Conservation (phyloP, 2,113 vertebrate genomes). For the Nematolebias whitei region DNA sequence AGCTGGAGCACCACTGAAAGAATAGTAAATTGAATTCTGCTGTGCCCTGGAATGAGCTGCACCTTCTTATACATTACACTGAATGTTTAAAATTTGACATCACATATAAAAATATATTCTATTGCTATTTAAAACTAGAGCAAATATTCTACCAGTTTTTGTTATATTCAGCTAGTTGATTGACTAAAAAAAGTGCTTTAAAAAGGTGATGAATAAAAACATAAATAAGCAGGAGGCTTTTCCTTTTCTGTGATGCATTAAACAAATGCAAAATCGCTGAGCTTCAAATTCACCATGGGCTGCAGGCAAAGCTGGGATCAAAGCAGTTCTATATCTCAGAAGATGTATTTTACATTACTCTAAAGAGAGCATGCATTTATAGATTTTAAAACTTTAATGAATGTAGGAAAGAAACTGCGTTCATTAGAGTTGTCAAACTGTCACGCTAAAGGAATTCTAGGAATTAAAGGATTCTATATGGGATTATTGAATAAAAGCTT, state of each 20-base stretch:
- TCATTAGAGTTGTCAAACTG: conserved; percentile 32
- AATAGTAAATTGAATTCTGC: conserved; percentile 46
- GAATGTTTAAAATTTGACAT: too few relatives aligned
- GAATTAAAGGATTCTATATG: conserved; percentile 9
- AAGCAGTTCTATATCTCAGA: conserved; percentile 23
- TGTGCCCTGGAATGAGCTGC: conserved; percentile 19
- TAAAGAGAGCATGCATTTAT: conserved; percentile 19
- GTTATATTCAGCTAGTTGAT: neutral
- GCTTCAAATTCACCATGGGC: conserved; percentile 30
- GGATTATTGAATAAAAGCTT: neutral
- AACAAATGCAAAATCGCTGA: conserved; percentile 29
- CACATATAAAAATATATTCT: too few relatives aligned
- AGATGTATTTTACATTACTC: conserved; percentile 8
- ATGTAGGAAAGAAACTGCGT: conserved; percentile 12
- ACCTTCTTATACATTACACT: conserved; percentile 7
- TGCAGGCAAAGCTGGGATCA: conserved; percentile 9
- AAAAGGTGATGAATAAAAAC: conserved; percentile 22
- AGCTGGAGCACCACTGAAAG: conserved; percentile 40
- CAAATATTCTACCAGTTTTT: neutral
- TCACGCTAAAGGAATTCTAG: conserved; percentile 13
- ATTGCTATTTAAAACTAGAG: too few relatives aligned
- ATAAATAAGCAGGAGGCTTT: conserved; percentile 1
- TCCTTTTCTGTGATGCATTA: conserved; percentile 14
- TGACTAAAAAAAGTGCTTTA: neutral
- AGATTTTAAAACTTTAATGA: conserved; percentile 13